Evolutionary conservation across 2,888 invertebrate genomes (phyloP), one percentile per base, ranked within the genome.

Genomic region (Pterobdella sp.): DNA sequence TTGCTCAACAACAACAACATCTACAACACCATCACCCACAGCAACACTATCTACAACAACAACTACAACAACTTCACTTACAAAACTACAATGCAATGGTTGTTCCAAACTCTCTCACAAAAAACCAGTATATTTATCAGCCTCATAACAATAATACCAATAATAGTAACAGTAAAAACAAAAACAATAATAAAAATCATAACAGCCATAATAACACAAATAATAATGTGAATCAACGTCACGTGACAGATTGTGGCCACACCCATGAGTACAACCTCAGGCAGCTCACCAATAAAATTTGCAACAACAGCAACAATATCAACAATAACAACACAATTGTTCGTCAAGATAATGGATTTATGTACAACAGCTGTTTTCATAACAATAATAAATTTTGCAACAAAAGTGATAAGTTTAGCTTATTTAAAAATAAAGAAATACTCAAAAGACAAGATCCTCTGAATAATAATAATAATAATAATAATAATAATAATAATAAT

Each of bases 1-100:
- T 49, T 69, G n/a, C 37, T 14, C 29, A 29, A 64, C 64, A 29
- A 64, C 64, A 26, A 35, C 42, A 68, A 18, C 68, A 67, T 10
- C 22, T 10, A 67, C 52, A 49, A 49, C 52, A 49, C 14, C 52
- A n/a, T 49, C 52, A 49, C n/a, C n/a, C n/a, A n/a, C n/a, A 35
- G 42, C 37, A 35, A 35, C 1, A n/a, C 29, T 26, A 32, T 29
- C 7, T 29, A 42, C 0, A 68, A 1, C 68, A 7, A 29, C n/a
- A 26, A 22, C n/a, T 1, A 29, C 42, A 42, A 68, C 22, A 34
- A n/a, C 0, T n/a, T 29, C 34, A 26, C 26, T 4, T 26, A 35
- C n/a, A n/a, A n/a, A n/a, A n/a, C n/a, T n/a, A n/a, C n/a, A n/a
- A n/a, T n/a, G n/a, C n/a, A n/a, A n/a, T n/a, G n/a, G n/a, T n/a